Percentiles rank a stretch among this genome's conserved stretches.
Evolutionary conservation across 2,888 invertebrate genomes (phyloP).

Genomic region (Blastobasis lacticolella): DNA sequence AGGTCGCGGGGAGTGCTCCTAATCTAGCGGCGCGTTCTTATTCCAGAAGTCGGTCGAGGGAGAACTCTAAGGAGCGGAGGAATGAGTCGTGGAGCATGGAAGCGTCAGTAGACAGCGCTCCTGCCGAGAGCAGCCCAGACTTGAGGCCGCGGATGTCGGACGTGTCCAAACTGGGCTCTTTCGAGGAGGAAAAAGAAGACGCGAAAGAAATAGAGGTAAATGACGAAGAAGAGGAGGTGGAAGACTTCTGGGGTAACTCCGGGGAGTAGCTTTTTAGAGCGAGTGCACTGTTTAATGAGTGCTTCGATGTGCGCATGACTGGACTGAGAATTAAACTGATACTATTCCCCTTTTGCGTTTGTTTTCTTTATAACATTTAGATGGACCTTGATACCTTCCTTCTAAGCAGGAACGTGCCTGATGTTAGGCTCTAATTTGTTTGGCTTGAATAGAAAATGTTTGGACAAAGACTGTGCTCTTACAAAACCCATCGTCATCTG

Average conservation of each 20-base stretch:
- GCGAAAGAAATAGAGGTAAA: conserved; percentile 52
- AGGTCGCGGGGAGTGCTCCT: conserved; percentile 55
- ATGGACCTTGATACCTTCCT: conserved; percentile 29
- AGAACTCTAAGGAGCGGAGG: conserved; percentile 45
- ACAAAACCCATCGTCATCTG: too few species aligned
- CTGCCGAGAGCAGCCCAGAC: conserved; percentile 26
- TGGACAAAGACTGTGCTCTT: background rate
- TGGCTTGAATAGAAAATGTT: conserved; percentile 38
- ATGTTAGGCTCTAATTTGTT: conserved; percentile 39
- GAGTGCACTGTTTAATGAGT: conserved; percentile 35
- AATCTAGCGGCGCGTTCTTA: conserved; percentile 67
- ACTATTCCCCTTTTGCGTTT: conserved; percentile 44
- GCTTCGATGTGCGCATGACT: conserved; percentile 63
- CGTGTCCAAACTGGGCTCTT: conserved; percentile 50
- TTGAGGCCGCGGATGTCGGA: conserved; percentile 36
- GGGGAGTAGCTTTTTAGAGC: conserved; percentile 59
- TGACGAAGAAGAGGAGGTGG: conserved; percentile 45
- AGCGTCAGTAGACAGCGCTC: conserved; percentile 34
- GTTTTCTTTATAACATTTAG: conserved; percentile 36
- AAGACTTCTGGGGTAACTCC: conserved; percentile 63
- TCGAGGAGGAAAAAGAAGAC: conserved; percentile 56
- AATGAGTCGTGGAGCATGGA: conserved; percentile 46
- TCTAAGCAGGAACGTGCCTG: conserved; percentile 31
- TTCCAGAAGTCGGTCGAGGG: conserved; percentile 72
- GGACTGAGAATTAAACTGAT: conserved; percentile 54